phyloP scores from a whole-genome alignment of 2,888 invertebrate genomes.

The Branchipolynoe longqiensis region DNA sequence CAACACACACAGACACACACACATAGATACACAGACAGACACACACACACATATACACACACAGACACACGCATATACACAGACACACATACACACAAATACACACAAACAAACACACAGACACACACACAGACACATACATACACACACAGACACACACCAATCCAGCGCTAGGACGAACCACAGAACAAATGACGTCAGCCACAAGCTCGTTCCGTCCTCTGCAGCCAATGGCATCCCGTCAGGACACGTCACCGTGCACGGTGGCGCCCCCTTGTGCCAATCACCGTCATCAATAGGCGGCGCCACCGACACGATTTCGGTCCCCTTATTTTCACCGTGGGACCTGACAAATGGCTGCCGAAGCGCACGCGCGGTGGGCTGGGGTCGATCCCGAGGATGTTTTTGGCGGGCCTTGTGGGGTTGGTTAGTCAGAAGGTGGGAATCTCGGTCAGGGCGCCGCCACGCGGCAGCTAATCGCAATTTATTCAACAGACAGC shows the following conservation, averaged over 20 bases:
- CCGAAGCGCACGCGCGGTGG: not conserved
- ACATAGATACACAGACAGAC: too few species aligned
- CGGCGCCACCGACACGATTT: not conserved
- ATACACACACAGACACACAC: too few species aligned
- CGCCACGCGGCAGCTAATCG: not conserved
- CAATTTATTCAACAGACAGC: too few species aligned
- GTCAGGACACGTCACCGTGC: conserved; percentile 12
- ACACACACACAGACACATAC: too few species aligned
- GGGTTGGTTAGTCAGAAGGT: not conserved
- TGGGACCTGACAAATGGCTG: not conserved
- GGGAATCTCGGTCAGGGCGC: not conserved
- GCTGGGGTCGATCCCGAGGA: not conserved
- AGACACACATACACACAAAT: too few species aligned
- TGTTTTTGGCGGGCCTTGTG: not conserved
- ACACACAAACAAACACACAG: too few species aligned
- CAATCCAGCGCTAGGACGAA: too few species aligned
- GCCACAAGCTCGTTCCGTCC: conserved; percentile 26
- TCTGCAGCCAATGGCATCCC: not conserved
- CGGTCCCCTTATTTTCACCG: not conserved
- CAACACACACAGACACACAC: too few species aligned
- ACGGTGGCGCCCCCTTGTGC: not conserved
- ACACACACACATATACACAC: too few species aligned
- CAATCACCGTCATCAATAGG: not conserved
- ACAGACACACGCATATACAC: too few species aligned
- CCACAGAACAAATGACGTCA: not conserved